These are phyloP conservation scores for Mamestra configurata DNA, from an alignment of 1,140 invertebrate genomes.

Conservation along the genomic window DNA sequence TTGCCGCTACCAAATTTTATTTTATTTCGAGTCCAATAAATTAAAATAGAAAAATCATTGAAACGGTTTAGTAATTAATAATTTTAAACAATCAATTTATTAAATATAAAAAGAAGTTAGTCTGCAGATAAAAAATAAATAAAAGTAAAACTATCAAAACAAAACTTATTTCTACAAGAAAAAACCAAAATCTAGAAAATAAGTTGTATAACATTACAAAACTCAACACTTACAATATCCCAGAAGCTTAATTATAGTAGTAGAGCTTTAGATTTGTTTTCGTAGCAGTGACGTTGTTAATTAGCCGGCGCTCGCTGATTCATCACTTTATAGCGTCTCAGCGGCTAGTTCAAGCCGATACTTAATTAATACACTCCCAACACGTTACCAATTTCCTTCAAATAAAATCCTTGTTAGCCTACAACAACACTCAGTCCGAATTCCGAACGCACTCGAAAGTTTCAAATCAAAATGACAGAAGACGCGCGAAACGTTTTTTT, in stretches of 20 bases:
- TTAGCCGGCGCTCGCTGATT: slow-evolving; percentile 86
- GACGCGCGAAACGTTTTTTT: slow-evolving; percentile 82
- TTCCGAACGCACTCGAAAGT: slow-evolving; percentile 76
- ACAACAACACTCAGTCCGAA: slow-evolving; percentile 64
- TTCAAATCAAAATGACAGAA: slow-evolving; percentile 72
- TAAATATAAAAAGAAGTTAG: not conserved
- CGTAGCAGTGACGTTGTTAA: slow-evolving; percentile 81
- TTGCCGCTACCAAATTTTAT: not conserved
- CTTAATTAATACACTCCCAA: slow-evolving; percentile 73
- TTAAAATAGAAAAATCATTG: not conserved
- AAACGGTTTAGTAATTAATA: not conserved
- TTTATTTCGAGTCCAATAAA: not conserved
- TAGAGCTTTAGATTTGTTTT: slow-evolving; percentile 80
- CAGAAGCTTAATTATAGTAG: slow-evolving; percentile 58
- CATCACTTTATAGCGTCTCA: slow-evolving; percentile 85
- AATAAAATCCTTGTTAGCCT: slow-evolving; percentile 59
- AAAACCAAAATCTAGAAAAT: slow-evolving; percentile 13
- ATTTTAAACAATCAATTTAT: not conserved
- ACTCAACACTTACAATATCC: slow-evolving; percentile 77
- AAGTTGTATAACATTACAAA: slow-evolving; percentile 29
- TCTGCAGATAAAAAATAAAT: not conserved
- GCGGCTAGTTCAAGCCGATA: slow-evolving; percentile 71
- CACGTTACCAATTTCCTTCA: slow-evolving; percentile 57
- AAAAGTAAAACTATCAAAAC: not conserved
- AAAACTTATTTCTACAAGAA: slow-evolving; percentile 15